Evolutionary conservation across 2,113 vertebrate genomes (phyloP).

Genomic region (Mellivora capensis): DNA sequence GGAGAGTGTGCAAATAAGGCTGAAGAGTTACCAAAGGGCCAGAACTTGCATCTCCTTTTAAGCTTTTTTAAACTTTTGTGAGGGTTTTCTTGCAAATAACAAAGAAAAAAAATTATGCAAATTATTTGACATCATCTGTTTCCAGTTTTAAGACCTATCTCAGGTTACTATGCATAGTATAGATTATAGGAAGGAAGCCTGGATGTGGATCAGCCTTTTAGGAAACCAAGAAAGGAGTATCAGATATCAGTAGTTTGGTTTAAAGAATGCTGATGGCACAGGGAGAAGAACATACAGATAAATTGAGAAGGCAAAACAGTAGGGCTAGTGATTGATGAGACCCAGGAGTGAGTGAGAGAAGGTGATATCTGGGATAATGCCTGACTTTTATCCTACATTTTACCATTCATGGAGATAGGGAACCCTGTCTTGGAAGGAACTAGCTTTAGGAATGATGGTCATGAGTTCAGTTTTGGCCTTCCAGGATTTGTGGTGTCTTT

Average conservation of each 20-base stretch:
- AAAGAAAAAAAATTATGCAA: neutral
- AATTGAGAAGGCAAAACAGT: neutral
- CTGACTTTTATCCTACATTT: neutral
- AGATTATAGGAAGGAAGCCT: neutral
- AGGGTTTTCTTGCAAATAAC: neutral
- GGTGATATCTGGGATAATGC: neutral
- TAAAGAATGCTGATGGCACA: neutral
- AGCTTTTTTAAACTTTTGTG: neutral
- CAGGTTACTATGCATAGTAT: neutral
- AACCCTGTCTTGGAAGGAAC: neutral
- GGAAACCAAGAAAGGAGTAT: neutral
- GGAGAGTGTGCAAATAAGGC: neutral
- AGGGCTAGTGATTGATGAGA: neutral
- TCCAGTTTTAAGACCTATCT: neutral
- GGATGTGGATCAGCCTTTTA: neutral
- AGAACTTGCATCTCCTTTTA: neutral
- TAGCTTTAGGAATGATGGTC: neutral
- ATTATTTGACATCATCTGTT: neutral
- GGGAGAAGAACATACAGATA: neutral
- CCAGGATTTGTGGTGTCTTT: neutral
- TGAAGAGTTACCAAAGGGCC: neutral
- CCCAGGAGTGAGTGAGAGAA: neutral
- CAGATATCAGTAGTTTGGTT: neutral
- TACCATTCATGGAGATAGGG: neutral
- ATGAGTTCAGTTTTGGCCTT: neutral